Conservation (phyloP, 2,113 vertebrate species). For the Scortum barcoo region DNA sequence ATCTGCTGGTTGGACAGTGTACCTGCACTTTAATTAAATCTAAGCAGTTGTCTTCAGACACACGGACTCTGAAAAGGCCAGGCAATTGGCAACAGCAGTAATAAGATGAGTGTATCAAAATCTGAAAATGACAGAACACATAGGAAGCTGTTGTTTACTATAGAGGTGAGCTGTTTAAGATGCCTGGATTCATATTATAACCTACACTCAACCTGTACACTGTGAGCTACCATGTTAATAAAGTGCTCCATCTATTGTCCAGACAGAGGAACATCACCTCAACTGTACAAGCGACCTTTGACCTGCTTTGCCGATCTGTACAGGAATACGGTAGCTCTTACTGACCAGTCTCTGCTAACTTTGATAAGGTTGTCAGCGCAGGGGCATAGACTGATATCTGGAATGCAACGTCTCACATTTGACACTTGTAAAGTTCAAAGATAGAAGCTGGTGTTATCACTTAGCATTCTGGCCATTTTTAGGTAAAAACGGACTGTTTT, state of each 20-base stretch:
- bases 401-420: conserved; percentile 3
- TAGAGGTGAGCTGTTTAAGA: neutral
- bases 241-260: conserved; percentile 44
- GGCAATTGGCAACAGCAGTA: too few relatives aligned
- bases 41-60: too few relatives aligned
- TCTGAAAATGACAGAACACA: too few relatives aligned
- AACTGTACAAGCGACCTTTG: conserved; percentile 17
- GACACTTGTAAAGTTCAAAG: neutral
- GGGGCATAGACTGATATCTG: neutral
- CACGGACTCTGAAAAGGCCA: too few relatives aligned
- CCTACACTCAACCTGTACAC: neutral
- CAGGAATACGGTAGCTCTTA: conserved; percentile 18
- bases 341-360: conserved; percentile 45
- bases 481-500: neutral
- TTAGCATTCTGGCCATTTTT: neutral
- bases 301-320: conserved; percentile 43
- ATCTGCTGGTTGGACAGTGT: conserved; percentile 37
- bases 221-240: neutral
- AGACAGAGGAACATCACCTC: conserved; percentile 7
- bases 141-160: neutral
- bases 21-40: conserved; percentile 12
- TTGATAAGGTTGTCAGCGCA: conserved; percentile 50
- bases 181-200: neutral
- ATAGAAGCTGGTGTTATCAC: neutral
- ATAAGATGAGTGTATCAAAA: neutral